phyloP scores from a whole-genome alignment of 2,797 vertebrate genomes.

The Chlorospingus semifuscus region DNA sequence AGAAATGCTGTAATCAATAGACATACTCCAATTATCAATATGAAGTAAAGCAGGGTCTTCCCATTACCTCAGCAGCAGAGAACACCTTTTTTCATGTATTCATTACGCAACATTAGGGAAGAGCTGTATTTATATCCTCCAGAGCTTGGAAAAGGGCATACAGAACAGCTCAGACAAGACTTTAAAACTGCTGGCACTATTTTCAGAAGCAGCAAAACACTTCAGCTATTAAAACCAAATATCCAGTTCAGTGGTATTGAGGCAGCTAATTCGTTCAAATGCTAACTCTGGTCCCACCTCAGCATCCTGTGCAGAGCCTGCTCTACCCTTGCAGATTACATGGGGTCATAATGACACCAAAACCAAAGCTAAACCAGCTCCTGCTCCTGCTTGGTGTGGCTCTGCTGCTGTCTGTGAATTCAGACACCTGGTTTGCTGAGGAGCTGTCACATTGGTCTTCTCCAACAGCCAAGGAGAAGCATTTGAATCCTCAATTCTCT shows the following conservation, averaged over 20 bases:
- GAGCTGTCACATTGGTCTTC: background rate
- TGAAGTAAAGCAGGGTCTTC: background rate
- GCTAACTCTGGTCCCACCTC: background rate
- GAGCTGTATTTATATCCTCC: background rate
- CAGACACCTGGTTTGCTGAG: background rate
- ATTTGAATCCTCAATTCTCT: background rate
- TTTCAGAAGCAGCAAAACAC: background rate
- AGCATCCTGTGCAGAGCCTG: background rate
- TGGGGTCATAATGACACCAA: background rate
- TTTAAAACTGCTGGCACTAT: background rate
- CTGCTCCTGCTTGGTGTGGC: background rate
- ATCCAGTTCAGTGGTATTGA: background rate
- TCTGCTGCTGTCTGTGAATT: background rate
- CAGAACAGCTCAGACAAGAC: background rate
- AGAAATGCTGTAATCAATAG: background rate
- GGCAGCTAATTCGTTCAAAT: background rate
- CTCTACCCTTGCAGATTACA: background rate
- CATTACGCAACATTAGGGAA: background rate
- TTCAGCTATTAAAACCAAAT: background rate
- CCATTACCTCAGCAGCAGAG: background rate
- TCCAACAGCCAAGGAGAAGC: background rate
- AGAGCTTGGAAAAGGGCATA: background rate
- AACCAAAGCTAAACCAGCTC: background rate
- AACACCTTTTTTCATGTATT: background rate
- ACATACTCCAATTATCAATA: background rate